phyloP scores from a whole-genome alignment of 2,113 vertebrate genomes.

The Petrocephalus zakoni region DNA sequence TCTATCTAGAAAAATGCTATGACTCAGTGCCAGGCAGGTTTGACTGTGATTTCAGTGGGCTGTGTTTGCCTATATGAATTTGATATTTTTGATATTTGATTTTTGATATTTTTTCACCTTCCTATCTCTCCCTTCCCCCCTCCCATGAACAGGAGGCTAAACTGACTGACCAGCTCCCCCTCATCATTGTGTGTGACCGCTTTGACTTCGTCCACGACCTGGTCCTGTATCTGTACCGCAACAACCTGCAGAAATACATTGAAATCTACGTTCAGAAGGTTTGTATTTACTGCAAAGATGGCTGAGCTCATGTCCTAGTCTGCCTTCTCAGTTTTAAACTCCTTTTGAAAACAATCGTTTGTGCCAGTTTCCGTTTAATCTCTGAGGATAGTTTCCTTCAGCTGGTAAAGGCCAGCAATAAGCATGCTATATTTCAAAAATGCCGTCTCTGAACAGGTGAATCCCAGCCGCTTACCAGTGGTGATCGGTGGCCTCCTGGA shows the following conservation, averaged over 20 bases:
- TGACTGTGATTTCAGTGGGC: constrained; percentile 23
- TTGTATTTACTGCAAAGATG: constrained; percentile 31
- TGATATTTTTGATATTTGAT: not conserved
- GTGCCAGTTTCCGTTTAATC: not conserved
- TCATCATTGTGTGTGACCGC: constrained; percentile 96
- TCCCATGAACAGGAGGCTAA: constrained; percentile 82
- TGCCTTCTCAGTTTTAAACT: not conserved
- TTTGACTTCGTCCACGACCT: constrained; percentile 97
- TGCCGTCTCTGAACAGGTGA: constrained; percentile 68
- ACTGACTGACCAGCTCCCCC: constrained; percentile 91
- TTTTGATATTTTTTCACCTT: not conserved
- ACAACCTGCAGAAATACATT: constrained; percentile 97
- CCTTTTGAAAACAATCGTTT: not conserved
- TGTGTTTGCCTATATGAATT: constrained; percentile 4
- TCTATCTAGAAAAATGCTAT: constrained; percentile 28
- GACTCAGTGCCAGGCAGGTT: constrained; percentile 32
- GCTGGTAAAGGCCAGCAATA: not conserved
- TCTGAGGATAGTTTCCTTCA: not conserved
- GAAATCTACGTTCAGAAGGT: constrained; percentile 99
- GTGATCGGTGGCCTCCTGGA: constrained; percentile 91
- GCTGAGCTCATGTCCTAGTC: not conserved
- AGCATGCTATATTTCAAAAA: not conserved
- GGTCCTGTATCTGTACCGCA: constrained; percentile 95
- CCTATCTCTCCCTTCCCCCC: constrained; percentile 5
- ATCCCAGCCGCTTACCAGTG: constrained; percentile 91